Conservation (phyloP, 2,888 invertebrate genomes). For the Eristalis intricaria region DNA sequence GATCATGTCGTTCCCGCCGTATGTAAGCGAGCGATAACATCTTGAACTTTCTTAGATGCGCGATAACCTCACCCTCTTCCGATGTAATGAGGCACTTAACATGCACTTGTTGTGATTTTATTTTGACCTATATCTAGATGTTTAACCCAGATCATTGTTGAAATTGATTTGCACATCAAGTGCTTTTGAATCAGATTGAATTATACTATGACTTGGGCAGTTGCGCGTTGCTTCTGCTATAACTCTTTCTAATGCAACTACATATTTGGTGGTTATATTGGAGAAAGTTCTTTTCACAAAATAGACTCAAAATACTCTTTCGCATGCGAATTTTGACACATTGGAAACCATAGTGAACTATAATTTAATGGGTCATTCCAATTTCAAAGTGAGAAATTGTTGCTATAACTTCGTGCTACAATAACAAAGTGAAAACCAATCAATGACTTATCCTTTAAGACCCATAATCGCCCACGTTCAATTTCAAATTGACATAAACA, state of each 20-base stretch:
- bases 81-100: conserved; percentile 26
- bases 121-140: conserved; percentile 17
- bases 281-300: too few species aligned
- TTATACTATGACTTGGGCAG: background rate
- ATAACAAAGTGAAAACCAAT: background rate
- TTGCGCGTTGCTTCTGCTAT: background rate
- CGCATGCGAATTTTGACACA: too few species aligned
- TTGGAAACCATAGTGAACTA: too few species aligned
- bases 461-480: background rate
- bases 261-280: background rate
- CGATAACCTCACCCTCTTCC: conserved; percentile 16
- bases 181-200: background rate
- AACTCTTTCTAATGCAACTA: background rate
- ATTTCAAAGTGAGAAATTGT: background rate
- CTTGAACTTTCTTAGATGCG: conserved; percentile 34
- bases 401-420: background rate
- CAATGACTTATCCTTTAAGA: background rate
- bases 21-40: conserved; percentile 54
- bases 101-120: conserved; percentile 39
- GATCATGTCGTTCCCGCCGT: conserved; percentile 41
- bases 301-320: too few species aligned
- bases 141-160: background rate
- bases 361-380: too few species aligned
- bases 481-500: background rate
- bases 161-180: background rate